A percentile compares a stretch with the other conserved stretches of the same genome.
Evolutionary conservation across 1,140 invertebrate genomes (phyloP).

Genomic region (Drosophila funebris): DNA sequence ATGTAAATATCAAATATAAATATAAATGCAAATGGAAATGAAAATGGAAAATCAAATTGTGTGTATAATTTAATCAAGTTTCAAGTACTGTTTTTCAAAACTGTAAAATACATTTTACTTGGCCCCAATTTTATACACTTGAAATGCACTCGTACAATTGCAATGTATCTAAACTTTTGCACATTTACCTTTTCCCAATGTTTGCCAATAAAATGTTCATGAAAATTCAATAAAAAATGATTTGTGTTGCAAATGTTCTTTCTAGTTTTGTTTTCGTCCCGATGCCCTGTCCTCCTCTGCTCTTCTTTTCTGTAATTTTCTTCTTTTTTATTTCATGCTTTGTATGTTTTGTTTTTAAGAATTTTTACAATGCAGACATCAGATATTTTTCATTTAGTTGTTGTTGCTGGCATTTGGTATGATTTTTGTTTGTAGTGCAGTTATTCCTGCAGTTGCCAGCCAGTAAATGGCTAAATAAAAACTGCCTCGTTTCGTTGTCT

Average conservation of each 20-base stretch:
- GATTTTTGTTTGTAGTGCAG: constrained; percentile 48
- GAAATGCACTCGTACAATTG: constrained; percentile 31
- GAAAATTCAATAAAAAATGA: constrained; percentile 82
- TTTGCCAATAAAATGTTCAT: constrained; percentile 79
- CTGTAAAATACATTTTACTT: constrained; percentile 1
- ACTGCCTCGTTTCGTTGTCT: constrained; percentile 54
- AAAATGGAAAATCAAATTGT: constrained; percentile 10
- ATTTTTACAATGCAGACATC: constrained; percentile 46
- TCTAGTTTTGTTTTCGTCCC: constrained; percentile 30
- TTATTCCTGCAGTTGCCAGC: constrained; percentile 66
- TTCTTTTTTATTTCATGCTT: neutral
- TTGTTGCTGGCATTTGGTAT: constrained; percentile 32
- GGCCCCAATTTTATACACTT: constrained; percentile 23
- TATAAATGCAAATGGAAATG: constrained; percentile 4
- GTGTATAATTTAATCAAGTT: constrained; percentile 33
- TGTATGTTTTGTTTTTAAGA: constrained; percentile 41
- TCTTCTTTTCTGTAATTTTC: neutral
- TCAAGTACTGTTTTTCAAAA: constrained; percentile 5
- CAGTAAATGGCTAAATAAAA: constrained; percentile 72
- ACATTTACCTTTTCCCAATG: constrained; percentile 66
- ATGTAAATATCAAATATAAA: neutral
- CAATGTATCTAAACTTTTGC: constrained; percentile 43
- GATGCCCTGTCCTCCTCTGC: neutral
- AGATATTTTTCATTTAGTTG: constrained; percentile 7
- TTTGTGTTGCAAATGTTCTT: constrained; percentile 54